These are phyloP conservation scores for Eulithis prunata DNA, from an alignment of 2,888 invertebrate genomes.

Conservation along the genomic window DNA sequence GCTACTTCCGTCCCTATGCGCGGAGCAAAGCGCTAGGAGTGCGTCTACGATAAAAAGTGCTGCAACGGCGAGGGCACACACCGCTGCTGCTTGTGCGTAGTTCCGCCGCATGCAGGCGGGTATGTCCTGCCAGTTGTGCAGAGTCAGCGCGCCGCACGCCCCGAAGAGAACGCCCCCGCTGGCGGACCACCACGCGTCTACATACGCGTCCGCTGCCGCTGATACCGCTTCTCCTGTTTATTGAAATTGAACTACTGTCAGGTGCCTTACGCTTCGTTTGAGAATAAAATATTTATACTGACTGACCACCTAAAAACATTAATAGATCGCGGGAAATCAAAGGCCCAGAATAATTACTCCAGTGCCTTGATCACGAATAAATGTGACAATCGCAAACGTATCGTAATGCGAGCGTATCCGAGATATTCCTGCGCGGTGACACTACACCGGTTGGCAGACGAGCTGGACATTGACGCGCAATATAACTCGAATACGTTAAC, in stretches of 20 bases:
- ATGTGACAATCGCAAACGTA: no score
- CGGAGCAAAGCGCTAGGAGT: constrained; percentile 66
- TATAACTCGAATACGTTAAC: no score
- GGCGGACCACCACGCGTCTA: constrained; percentile 78
- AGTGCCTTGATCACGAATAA: no score
- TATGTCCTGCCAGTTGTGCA: constrained; percentile 65
- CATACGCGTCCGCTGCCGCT: constrained; percentile 71
- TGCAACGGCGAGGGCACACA: constrained; percentile 65
- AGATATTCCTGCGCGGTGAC: no score
- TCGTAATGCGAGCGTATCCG: no score
- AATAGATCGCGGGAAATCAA: no score
- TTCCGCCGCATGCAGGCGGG: constrained; percentile 55
- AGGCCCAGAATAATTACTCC: no score
- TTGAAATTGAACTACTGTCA: background rate
- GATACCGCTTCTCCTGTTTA: constrained; percentile 70
- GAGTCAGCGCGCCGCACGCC: constrained; percentile 64
- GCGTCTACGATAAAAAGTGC: constrained; percentile 65
- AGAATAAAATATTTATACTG: no score
- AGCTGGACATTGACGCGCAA: no score
- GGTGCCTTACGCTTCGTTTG: no score
- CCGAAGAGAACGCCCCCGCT: constrained; percentile 65
- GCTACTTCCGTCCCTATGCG: constrained; percentile 60
- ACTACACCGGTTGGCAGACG: no score
- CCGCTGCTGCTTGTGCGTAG: constrained; percentile 60
- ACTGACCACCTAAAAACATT: no score